Evolutionary conservation across 2,113 vertebrate species (phyloP).

Genomic region (Peromyscus californicus): DNA sequence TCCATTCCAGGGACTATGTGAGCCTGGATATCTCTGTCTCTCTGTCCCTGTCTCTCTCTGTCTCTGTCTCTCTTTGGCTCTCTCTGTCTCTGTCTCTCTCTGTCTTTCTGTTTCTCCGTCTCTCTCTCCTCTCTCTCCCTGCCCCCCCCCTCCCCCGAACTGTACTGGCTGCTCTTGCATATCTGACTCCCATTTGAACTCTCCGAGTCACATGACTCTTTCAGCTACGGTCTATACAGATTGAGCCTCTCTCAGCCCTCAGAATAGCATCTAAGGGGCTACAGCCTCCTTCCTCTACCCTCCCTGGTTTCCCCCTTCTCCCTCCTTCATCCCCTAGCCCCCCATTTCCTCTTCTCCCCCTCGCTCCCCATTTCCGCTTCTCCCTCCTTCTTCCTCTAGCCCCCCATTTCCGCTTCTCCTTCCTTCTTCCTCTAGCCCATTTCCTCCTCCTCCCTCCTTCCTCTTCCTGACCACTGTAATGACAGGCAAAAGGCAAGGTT

Average conservation of each 20-base stretch:
- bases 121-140: background rate
- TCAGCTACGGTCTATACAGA: rapidly evolving
- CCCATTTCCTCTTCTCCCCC: background rate
- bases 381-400: background rate
- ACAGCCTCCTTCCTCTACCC: background rate
- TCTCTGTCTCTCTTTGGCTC: no score
- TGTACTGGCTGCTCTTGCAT: background rate
- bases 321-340: background rate
- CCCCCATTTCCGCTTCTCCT: no score
- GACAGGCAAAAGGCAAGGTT: background rate
- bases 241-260: background rate
- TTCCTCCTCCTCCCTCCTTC: background rate
- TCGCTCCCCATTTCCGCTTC: no score
- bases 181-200: background rate
- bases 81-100: no score
- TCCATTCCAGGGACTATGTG: background rate
- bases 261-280: background rate
- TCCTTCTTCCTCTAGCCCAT: background rate
- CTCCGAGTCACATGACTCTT: background rate
- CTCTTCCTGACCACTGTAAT: background rate
- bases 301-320: no score
- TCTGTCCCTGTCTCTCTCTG: background rate
- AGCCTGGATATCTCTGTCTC: background rate
- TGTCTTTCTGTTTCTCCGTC: background rate
- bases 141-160: no score